Evolutionary conservation across 1,140 invertebrate species (phyloP), one percentile per base, ranked within the genome.

Genomic region (Drosophila jambulina): DNA sequence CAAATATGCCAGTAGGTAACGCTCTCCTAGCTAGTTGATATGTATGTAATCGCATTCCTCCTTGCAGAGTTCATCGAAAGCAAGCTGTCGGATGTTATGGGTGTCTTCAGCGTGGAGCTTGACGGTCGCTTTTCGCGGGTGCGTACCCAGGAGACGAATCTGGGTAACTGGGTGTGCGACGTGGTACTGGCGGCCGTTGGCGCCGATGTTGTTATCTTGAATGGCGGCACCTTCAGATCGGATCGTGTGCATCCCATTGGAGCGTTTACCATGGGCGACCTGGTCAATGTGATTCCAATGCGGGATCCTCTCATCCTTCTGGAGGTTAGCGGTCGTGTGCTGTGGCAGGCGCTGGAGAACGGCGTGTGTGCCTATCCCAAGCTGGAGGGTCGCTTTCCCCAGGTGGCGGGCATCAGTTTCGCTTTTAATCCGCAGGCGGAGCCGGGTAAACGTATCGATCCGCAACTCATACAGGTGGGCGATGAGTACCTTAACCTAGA

Each of bases 161-260:
- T 98, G 61, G 97, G 97, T 56, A 98, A 98, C 93, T 98, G 98
- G 95, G 95, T 98, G 43, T 97, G 96, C 91, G 97, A 98, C 92
- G 96, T 98, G 36, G 95, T 98, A 64, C 87, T 98, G 60, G 96
- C 97, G 0, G 95, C 97, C 12, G 97, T 96, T 4, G 96, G 96
- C 17, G 96, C 97, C 27, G 97, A 98, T 92, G 93, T 97, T 15
- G 97, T 97, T 13, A 91, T 98, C 3, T 93, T 98, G 15, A 98
- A 98, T 93, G 97, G 97, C 19, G 98, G 98, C 38, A 98, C 97
- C 36, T 93, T 93, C 63, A 84, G 92, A 19, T 93, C 91, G 10
- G 92, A 93, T 83, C 93, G 95, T 92, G 94, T 97, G 2, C 96
- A 97, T 93, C 94, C 95, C 4, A 95, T 95, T 25, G 97, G 98